These are phyloP conservation scores for Trachelus tabidus DNA, from an alignment of 2,888 invertebrate species.

Conservation along the genomic window DNA sequence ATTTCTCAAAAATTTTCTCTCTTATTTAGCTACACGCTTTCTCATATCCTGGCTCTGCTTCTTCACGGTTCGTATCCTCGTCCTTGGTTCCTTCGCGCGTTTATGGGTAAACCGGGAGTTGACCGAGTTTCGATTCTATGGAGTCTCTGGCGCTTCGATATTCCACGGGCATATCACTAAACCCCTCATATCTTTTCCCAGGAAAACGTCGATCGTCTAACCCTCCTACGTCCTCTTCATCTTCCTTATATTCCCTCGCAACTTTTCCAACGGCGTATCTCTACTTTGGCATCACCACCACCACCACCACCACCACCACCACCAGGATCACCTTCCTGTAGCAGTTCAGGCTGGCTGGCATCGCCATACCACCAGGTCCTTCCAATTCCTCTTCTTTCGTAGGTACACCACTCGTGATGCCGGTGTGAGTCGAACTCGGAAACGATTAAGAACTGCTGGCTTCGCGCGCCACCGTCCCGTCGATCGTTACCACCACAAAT, in stretches of 20 bases:
- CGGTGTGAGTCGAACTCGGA: not conserved
- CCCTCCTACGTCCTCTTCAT: not conserved
- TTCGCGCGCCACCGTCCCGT: conserved; percentile 36
- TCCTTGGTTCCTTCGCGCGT: not conserved
- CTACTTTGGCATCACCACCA: not conserved
- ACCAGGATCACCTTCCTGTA: not conserved
- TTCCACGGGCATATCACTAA: not conserved
- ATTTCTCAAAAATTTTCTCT: not conserved
- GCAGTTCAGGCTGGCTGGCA: not conserved
- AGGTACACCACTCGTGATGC: not conserved
- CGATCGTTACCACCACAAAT: conserved; percentile 45
- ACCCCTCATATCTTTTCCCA: not conserved
- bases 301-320: not conserved
- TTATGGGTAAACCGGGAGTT: not conserved
- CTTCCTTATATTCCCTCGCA: not conserved
- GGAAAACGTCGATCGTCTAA: not conserved
- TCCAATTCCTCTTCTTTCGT: not conserved
- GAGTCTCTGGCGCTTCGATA: not conserved
- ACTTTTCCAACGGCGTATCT: not conserved
- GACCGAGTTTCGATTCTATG: not conserved
- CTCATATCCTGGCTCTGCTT: not conserved
- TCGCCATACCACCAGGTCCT: not conserved
- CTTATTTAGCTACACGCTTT: not conserved
- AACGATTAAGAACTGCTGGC: conserved; percentile 45
- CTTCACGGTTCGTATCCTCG: not conserved